A percentile compares a stretch with the other conserved stretches of the same genome.
Conservation (phyloP, 2,888 invertebrate genomes). For the Torymus auratus region DNA sequence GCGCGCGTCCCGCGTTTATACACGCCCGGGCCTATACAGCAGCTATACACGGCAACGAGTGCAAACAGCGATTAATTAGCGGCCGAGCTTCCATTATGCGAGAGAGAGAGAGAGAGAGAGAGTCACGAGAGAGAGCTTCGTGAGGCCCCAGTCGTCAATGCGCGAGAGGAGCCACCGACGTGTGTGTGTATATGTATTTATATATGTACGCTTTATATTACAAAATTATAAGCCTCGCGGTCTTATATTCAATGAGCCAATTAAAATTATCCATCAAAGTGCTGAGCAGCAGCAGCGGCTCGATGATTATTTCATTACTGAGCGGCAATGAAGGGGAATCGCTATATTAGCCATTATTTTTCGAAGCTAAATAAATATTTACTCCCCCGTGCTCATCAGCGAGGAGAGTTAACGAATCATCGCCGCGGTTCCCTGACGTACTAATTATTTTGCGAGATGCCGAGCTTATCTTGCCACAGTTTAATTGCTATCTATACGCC, state of each 20-base stretch:
- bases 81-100: constrained; percentile 63
- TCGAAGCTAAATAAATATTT: constrained; percentile 12
- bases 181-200: neutral
- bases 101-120: constrained; percentile 51
- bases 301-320: too few relatives aligned
- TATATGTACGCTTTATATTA: constrained; percentile 32
- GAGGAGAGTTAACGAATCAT: too few relatives aligned
- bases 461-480: too few relatives aligned
- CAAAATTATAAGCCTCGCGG: constrained; percentile 49
- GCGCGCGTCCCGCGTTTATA: too few relatives aligned
- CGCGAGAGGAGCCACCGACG: neutral
- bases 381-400: neutral
- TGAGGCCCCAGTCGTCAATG: constrained; percentile 43
- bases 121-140: constrained; percentile 50
- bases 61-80: constrained; percentile 71
- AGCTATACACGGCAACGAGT: constrained; percentile 48
- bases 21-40: constrained; percentile 45
- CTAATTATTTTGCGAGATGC: too few relatives aligned
- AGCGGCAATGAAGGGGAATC: neutral
- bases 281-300: neutral
- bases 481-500: too few relatives aligned
- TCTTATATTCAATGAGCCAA: constrained; percentile 56
- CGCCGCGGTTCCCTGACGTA: too few relatives aligned
- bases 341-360: neutral
- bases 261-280: constrained; percentile 57